Evolutionary conservation across 1,140 invertebrate species (phyloP).

Genomic region (Phocides pigmalion): DNA sequence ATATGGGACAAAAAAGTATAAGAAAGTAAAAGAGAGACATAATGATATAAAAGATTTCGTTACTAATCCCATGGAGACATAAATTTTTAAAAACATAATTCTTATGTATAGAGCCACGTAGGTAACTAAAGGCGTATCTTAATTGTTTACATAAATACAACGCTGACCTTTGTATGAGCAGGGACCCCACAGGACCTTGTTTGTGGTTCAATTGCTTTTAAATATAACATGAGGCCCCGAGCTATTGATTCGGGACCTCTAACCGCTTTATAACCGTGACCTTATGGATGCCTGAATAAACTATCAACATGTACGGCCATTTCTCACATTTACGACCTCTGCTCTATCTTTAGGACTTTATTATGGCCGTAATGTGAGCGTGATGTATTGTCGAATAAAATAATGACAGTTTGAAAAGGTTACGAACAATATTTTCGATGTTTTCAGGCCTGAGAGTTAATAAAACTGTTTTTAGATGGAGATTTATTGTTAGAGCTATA

Average conservation of each 20-base stretch:
- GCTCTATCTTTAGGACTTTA: constrained; percentile 16
- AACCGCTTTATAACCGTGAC: constrained; percentile 17
- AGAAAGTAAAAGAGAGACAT: too few species aligned
- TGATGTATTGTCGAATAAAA: too few species aligned
- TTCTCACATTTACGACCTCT: constrained; percentile 13
- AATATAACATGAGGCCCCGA: constrained; percentile 10
- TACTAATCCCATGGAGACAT: too few species aligned
- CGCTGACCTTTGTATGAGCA: not conserved
- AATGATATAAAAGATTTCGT: too few species aligned
- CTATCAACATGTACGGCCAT: constrained; percentile 3
- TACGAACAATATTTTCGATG: too few species aligned
- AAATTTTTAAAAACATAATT: not conserved
- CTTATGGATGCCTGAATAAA: constrained; percentile 23
- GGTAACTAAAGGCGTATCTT: not conserved
- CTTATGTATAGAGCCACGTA: not conserved
- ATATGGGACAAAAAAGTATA: too few species aligned
- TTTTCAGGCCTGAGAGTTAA: too few species aligned
- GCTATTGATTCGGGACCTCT: constrained; percentile 19
- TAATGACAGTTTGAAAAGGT: too few species aligned
- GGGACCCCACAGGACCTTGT: not conserved
- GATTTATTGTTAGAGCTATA: too few species aligned
- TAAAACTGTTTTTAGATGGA: too few species aligned
- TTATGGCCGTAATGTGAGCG: not conserved
- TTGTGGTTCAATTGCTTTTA: constrained; percentile 22
- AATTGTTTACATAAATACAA: constrained; percentile 3